Percentiles rank a stretch among this genome's conserved stretches.
These are phyloP conservation scores for Tadarida brasiliensis DNA, from an alignment of 2,797 vertebrate species.

Conservation along the genomic window DNA sequence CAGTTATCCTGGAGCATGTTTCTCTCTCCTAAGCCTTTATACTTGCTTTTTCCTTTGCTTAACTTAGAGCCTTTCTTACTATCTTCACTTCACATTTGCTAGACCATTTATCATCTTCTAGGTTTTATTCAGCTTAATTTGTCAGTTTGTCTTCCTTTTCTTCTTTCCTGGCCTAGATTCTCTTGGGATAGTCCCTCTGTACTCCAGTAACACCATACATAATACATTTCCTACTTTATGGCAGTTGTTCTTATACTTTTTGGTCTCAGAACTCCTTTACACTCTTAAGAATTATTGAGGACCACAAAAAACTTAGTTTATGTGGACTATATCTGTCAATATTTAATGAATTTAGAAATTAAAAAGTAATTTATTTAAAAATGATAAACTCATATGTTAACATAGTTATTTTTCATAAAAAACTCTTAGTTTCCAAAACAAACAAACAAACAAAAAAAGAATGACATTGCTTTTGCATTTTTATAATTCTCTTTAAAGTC, in stretches of 20 bases:
- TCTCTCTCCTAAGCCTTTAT: neutral
- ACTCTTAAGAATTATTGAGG: neutral
- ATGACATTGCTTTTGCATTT: neutral
- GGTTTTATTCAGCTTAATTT: neutral
- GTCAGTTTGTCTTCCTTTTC: constrained; percentile 1
- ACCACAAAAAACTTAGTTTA: neutral
- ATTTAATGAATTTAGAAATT: constrained; percentile 37
- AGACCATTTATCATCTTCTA: neutral
- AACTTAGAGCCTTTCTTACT: neutral
- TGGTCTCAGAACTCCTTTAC: neutral
- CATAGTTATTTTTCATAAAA: constrained; percentile 12
- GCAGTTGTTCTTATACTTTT: neutral
- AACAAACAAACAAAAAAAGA: neutral
- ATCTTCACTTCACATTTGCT: neutral
- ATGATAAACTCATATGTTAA: neutral
- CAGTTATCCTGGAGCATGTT: neutral
- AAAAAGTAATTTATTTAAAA: constrained; percentile 13
- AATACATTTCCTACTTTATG: neutral
- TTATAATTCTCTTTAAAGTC: neutral
- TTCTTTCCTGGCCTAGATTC: neutral
- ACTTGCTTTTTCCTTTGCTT: neutral
- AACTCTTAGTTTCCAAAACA: neutral
- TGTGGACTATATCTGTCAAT: neutral
- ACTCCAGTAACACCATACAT: neutral
- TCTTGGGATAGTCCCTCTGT: neutral